Evolutionary conservation across 2,113 vertebrate species (phyloP).

Genomic region (Lepus timidus): DNA sequence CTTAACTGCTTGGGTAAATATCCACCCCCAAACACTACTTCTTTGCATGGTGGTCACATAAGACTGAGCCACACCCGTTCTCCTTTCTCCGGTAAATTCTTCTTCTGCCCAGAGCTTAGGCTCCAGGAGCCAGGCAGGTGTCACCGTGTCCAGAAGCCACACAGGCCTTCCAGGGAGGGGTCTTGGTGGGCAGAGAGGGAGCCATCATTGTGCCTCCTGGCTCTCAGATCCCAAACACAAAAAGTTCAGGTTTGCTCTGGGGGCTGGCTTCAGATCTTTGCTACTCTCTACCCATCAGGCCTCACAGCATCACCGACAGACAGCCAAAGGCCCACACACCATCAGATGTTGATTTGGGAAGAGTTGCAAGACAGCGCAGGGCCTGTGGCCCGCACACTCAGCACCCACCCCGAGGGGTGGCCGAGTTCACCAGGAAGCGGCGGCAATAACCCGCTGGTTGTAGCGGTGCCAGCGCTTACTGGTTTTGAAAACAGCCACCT

Average conservation of each 20-base stretch:
- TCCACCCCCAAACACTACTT: not conserved
- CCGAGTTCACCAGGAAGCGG: too few relatives aligned
- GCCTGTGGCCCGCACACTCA: too few relatives aligned
- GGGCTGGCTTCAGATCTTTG: not conserved
- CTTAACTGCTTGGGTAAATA: too few relatives aligned
- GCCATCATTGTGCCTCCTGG: not conserved
- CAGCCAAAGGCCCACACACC: not conserved
- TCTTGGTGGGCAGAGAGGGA: fast-evolving
- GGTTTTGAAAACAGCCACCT: too few relatives aligned
- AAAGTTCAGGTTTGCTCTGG: not conserved
- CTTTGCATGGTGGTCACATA: not conserved
- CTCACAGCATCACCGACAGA: not conserved
- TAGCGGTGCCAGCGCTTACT: too few relatives aligned
- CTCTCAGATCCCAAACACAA: not conserved
- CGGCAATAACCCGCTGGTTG: too few relatives aligned
- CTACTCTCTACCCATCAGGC: not conserved
- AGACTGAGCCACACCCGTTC: not conserved
- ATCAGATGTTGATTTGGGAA: too few relatives aligned
- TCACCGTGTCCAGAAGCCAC: not conserved
- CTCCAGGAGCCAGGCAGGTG: not conserved
- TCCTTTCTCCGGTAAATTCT: not conserved
- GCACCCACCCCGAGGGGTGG: too few relatives aligned
- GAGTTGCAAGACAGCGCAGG: too few relatives aligned
- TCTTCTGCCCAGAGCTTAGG: not conserved
- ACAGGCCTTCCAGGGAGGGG: not conserved